Percentiles rank a stretch among this genome's conserved stretches.
phyloP scores from a whole-genome alignment of 2,797 vertebrate genomes.

The Ptychobarbus kaznakovi region DNA sequence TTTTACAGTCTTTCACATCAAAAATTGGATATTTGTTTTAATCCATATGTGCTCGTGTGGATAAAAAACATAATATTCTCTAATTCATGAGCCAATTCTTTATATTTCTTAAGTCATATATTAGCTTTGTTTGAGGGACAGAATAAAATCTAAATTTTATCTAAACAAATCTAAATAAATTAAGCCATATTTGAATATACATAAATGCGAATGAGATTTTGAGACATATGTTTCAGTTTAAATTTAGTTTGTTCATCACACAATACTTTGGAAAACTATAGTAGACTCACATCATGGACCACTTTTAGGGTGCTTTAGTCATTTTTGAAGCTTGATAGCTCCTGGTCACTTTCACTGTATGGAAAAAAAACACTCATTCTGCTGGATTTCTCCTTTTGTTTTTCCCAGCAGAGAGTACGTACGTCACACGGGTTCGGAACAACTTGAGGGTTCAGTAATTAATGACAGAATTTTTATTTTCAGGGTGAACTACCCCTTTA shows the following conservation, averaged over 20 bases:
- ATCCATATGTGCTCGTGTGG: too few species aligned
- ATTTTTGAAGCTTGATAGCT: neutral
- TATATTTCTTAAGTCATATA: neutral
- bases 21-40: too few species aligned
- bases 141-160: neutral
- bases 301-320: neutral
- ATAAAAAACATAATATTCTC: too few species aligned
- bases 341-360: neutral
- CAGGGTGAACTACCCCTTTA: neutral
- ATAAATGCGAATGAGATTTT: neutral
- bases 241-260: neutral
- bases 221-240: neutral
- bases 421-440: neutral
- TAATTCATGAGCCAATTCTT: too few species aligned
- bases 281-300: neutral
- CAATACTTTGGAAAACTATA: neutral
- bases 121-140: neutral
- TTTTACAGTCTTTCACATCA: too few species aligned
- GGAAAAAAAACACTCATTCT: neutral
- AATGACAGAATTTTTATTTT: neutral
- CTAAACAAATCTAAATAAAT: too few species aligned
- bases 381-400: neutral
- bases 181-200: neutral
- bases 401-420: neutral
- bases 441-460: neutral